phyloP scores from a whole-genome alignment of 23 tunicate species.

The Botrylloides violaceus region DNA sequence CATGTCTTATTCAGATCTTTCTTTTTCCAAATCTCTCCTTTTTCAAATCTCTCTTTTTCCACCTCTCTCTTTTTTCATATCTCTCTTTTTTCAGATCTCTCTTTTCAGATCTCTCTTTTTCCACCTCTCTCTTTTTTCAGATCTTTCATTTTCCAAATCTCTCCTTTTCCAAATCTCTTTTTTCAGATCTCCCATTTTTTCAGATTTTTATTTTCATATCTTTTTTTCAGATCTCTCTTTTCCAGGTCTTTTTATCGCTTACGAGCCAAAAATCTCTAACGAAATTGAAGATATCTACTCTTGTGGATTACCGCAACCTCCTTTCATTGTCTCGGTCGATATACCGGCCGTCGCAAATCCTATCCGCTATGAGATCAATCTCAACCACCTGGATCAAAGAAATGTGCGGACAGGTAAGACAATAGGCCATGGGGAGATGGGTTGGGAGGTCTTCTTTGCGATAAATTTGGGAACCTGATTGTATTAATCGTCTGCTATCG shows the following conservation, averaged over 20 bases:
- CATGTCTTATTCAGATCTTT: no score
- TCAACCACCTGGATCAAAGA: not conserved
- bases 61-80: no score
- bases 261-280: not conserved
- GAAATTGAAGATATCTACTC: conserved; percentile 1
- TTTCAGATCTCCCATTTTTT: not conserved
- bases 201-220: not conserved
- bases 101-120: no score
- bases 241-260: conserved; percentile 7
- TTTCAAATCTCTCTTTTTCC: no score
- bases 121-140: not conserved
- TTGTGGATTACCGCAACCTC: no score
- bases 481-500: no score
- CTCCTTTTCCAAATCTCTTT: no score
- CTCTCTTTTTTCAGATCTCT: no score
- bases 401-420: not conserved
- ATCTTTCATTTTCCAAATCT: not conserved
- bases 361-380: not conserved
- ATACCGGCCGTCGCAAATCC: not conserved
- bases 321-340: not conserved
- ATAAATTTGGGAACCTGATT: no score
- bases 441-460: no score
- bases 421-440: no score
- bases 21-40: no score
- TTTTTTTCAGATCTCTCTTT: conserved; percentile 3